Percentiles rank a stretch among this genome's conserved stretches.
Evolutionary conservation across 2,113 vertebrate species (phyloP).

Genomic region (Cercocebus atys): DNA sequence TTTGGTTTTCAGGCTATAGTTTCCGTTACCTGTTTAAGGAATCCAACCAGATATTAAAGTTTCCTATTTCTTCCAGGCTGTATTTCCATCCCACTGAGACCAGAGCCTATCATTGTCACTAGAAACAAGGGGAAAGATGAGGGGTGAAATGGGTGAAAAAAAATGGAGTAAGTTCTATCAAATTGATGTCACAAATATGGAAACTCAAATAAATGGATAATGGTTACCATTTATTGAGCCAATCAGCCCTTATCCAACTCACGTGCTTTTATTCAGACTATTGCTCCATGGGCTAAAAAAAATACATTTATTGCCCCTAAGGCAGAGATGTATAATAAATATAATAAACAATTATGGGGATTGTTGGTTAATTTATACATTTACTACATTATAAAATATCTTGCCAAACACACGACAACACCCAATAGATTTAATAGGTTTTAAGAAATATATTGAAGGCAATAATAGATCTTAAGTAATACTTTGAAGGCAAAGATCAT

Average conservation of each 20-base stretch:
- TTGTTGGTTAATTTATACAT: neutral
- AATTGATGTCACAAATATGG: neutral
- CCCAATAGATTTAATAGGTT: neutral
- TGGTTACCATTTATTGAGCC: neutral
- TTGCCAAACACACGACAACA: neutral
- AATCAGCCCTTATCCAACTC: neutral
- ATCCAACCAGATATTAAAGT: neutral
- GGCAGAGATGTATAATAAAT: neutral
- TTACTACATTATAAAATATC: neutral
- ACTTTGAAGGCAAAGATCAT: neutral
- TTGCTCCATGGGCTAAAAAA: neutral
- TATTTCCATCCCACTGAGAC: neutral
- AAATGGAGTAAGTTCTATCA: neutral
- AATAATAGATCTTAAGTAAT: neutral
- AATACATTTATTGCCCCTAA: neutral
- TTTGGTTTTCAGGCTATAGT: neutral
- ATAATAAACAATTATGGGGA: neutral
- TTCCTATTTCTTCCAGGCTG: neutral
- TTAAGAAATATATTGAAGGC: too few species aligned
- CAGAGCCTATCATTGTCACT: accelerated
- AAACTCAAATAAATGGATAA: neutral
- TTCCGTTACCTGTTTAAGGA: neutral
- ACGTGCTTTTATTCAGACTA: neutral
- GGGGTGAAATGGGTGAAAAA: neutral
- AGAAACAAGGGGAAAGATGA: neutral